phyloP scores from a whole-genome alignment of 2,888 invertebrate genomes.

The Thecophora atra region DNA sequence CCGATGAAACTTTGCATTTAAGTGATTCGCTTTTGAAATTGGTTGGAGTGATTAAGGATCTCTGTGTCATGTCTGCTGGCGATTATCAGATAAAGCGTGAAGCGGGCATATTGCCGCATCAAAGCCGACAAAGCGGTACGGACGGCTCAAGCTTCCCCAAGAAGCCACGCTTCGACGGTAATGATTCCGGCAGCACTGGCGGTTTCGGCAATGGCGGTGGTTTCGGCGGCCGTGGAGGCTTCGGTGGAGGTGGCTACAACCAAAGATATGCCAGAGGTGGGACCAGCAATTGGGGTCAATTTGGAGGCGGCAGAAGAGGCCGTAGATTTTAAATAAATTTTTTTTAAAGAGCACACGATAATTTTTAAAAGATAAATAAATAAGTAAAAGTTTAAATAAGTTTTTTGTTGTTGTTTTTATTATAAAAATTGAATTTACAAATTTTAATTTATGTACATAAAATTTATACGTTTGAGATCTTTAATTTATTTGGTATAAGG shows the following conservation, averaged over 20 bases:
- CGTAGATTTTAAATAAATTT: constrained; percentile 43
- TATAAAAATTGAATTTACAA: too few species aligned
- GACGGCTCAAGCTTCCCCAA: constrained; percentile 44
- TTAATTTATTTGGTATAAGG: too few species aligned
- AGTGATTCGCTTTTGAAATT: constrained; percentile 66
- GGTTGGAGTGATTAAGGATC: constrained; percentile 74
- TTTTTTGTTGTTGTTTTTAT: too few species aligned
- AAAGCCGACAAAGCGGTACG: constrained; percentile 54
- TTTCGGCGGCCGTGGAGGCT: constrained; percentile 48
- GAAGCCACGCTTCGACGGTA: constrained; percentile 49
- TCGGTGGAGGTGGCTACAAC: constrained; percentile 40
- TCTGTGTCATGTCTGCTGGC: constrained; percentile 83
- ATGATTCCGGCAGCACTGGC: constrained; percentile 46
- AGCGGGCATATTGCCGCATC: constrained; percentile 59
- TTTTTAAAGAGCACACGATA: background rate
- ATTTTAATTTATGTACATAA: too few species aligned
- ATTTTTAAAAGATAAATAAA: background rate
- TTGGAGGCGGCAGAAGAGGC: constrained; percentile 44
- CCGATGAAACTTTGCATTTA: constrained; percentile 75
- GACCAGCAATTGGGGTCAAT: constrained; percentile 27
- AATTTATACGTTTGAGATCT: too few species aligned
- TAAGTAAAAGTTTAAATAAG: background rate
- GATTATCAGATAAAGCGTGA: constrained; percentile 74
- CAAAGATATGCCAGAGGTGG: constrained; percentile 40
- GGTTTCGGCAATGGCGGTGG: constrained; percentile 42